These are phyloP conservation scores for Ethmia dodecea DNA, from an alignment of 2,888 invertebrate species.

Conservation along the genomic window DNA sequence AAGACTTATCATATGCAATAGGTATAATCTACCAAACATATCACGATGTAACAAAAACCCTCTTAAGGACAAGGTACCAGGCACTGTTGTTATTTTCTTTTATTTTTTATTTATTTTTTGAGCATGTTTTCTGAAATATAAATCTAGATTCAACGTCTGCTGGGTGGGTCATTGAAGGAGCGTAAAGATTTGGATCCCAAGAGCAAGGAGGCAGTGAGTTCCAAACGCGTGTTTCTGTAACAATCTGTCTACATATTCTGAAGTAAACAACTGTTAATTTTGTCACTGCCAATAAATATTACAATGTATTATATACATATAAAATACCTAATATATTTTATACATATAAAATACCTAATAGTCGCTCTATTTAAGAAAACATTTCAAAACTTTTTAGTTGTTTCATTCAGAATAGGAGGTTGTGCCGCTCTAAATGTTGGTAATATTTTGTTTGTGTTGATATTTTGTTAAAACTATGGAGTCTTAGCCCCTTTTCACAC, in stretches of 20 bases:
- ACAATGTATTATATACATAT: too few relatives aligned
- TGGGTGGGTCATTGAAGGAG: slow-evolving; percentile 82
- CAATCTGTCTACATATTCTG: slow-evolving; percentile 18
- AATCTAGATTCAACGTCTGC: slow-evolving; percentile 84
- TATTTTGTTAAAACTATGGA: background rate
- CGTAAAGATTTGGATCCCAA: slow-evolving; percentile 82
- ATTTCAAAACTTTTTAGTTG: too few relatives aligned
- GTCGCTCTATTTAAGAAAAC: too few relatives aligned
- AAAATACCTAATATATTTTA: too few relatives aligned
- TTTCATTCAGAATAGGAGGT: slow-evolving; percentile 13
- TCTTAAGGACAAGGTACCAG: slow-evolving; percentile 29
- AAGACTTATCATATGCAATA: too few relatives aligned
- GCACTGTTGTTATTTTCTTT: slow-evolving; percentile 28
- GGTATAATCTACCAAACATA: too few relatives aligned
- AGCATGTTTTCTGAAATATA: slow-evolving; percentile 42
- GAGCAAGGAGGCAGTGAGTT: slow-evolving; percentile 84
- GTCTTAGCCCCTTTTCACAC: background rate
- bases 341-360: too few relatives aligned
- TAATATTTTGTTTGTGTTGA: slow-evolving; percentile 10
- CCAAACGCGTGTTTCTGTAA: slow-evolving; percentile 13
- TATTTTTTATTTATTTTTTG: slow-evolving; percentile 38
- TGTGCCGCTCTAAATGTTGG: slow-evolving; percentile 18
- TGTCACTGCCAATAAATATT: too few relatives aligned
- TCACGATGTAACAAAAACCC: slow-evolving; percentile 12
- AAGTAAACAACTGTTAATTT: too few relatives aligned